These are phyloP conservation scores for Parelbella ahira DNA, from an alignment of 2,888 invertebrate genomes.

Conservation along the genomic window DNA sequence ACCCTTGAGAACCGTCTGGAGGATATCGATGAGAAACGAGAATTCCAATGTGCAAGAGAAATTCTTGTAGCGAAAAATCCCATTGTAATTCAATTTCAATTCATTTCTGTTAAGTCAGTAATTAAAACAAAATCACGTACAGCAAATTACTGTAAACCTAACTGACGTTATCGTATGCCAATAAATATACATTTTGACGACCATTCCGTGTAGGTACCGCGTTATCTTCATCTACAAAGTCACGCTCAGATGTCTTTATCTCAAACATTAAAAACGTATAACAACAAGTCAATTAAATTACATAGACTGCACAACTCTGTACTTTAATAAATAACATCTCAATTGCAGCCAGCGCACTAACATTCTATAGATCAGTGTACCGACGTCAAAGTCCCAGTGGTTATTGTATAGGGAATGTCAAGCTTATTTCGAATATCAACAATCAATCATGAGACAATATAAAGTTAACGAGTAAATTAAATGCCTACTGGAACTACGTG, in stretches of 20 bases:
- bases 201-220: constrained; percentile 3
- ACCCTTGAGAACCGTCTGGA: constrained; percentile 71
- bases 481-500: too few relatives aligned
- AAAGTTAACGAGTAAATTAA: too few relatives aligned
- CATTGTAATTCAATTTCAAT: too few relatives aligned
- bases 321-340: constrained; percentile 31
- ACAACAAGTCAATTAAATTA: constrained; percentile 23
- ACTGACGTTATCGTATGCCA: background rate
- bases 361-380: too few relatives aligned
- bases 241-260: constrained; percentile 33
- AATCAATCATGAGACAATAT: constrained; percentile 4
- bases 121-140: constrained; percentile 1
- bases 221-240: constrained; percentile 32
- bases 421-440: constrained; percentile 24
- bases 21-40: constrained; percentile 44
- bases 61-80: too few relatives aligned
- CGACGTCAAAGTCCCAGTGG: too few relatives aligned
- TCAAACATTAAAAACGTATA: constrained; percentile 28
- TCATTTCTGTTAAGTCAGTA: too few relatives aligned
- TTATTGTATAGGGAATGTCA: too few relatives aligned
- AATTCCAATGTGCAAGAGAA: too few relatives aligned
- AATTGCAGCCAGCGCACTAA: too few relatives aligned
- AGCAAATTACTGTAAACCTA: background rate
- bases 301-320: constrained; percentile 19
- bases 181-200: background rate